These are phyloP conservation scores for Mesorhabditis sp. DNA, from an alignment of 2,888 invertebrate genomes.

Conservation along the genomic window DNA sequence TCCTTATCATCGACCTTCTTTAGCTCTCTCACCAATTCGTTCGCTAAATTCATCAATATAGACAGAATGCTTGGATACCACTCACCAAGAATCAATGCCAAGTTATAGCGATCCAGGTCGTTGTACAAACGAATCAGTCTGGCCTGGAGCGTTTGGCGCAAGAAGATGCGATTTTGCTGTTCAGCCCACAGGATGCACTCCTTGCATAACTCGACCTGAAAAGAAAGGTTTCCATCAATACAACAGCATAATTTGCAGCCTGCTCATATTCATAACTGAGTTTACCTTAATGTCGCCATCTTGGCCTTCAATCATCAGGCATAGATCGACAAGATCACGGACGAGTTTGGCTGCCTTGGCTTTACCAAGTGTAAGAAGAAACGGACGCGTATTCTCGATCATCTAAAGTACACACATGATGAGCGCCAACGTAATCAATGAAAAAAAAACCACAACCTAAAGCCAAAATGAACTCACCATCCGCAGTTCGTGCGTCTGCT, in stretches of 20 bases:
- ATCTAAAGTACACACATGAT: slow-evolving; percentile 51
- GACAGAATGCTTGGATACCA: slow-evolving; percentile 13
- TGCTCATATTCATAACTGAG: background rate
- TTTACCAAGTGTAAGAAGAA: slow-evolving; percentile 89
- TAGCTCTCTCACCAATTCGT: slow-evolving; percentile 80
- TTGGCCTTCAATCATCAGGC: slow-evolving; percentile 89
- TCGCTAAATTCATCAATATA: slow-evolving; percentile 23
- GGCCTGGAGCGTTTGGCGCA: slow-evolving; percentile 93
- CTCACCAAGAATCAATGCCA: slow-evolving; percentile 59
- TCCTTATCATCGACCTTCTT: slow-evolving; percentile 99
- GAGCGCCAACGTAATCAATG: background rate
- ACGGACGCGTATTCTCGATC: slow-evolving; percentile 75
- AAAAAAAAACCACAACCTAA: slow-evolving; percentile 4
- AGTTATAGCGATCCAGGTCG: slow-evolving; percentile 57
- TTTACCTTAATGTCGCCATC: slow-evolving; percentile 70
- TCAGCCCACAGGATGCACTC: slow-evolving; percentile 99
- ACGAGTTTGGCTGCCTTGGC: slow-evolving; percentile 98
- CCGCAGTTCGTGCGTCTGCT: slow-evolving; percentile 41
- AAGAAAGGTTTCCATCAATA: background rate
- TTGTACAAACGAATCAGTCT: slow-evolving; percentile 84
- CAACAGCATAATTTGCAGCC: too few species aligned
- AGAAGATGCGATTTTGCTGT: slow-evolving; percentile 90
- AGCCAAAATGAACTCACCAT: slow-evolving; percentile 18
- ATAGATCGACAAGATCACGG: slow-evolving; percentile 90
- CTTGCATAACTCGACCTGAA: slow-evolving; percentile 63